A percentile compares a stretch with the other conserved stretches of the same genome.
These are phyloP conservation scores for Armadillidium nasatum DNA, from an alignment of 1,140 invertebrate genomes.

Conservation along the genomic window DNA sequence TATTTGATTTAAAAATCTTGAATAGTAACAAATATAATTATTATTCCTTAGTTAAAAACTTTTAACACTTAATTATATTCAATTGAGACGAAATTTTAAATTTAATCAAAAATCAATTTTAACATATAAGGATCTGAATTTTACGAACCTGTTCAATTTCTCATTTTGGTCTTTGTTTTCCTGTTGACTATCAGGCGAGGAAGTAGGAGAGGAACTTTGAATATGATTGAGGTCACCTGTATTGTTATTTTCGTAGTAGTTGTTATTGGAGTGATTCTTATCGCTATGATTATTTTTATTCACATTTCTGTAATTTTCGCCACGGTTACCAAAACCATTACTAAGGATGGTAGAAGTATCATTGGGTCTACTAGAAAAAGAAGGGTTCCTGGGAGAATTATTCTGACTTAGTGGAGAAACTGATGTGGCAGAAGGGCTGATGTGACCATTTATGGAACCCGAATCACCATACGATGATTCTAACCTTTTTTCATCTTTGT, in stretches of 20 bases:
- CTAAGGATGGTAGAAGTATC: neutral
- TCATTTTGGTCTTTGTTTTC: neutral
- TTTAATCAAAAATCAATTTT: too few species aligned
- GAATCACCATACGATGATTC: neutral
- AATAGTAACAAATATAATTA: too few species aligned
- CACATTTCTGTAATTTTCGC: neutral
- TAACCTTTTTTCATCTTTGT: neutral
- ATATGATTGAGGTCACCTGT: neutral
- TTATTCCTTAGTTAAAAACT: too few species aligned
- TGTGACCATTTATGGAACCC: neutral
- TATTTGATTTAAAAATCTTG: too few species aligned
- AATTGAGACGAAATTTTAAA: too few species aligned
- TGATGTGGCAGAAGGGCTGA: slow-evolving; percentile 1
- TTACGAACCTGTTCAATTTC: neutral
- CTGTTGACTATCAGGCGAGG: neutral
- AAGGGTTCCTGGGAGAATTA: neutral
- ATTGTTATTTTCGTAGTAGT: too few species aligned
- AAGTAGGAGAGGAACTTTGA: slow-evolving; percentile 2
- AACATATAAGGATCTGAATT: neutral
- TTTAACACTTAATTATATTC: too few species aligned
- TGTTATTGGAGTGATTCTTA: too few species aligned
- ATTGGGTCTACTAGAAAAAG: neutral
- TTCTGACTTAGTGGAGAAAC: slow-evolving; percentile 4
- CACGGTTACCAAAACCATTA: neutral
- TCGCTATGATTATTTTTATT: too few species aligned